These are phyloP conservation scores for Dasypogon diadema DNA, from an alignment of 2,888 invertebrate species.

Conservation along the genomic window DNA sequence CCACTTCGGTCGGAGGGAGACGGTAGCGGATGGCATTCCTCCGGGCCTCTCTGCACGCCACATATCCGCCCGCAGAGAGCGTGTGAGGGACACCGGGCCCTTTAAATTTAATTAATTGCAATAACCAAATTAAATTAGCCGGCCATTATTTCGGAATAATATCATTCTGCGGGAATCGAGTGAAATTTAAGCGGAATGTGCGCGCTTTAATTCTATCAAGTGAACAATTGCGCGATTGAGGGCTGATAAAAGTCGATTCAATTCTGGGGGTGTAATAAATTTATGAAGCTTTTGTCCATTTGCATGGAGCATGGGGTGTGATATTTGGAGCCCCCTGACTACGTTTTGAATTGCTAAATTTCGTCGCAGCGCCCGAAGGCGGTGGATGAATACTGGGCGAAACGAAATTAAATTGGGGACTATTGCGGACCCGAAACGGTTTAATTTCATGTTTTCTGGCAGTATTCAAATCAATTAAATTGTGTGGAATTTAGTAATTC, in stretches of 20 bases:
- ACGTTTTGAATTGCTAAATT: too few relatives aligned
- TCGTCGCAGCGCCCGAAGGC: too few relatives aligned
- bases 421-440: too few relatives aligned
- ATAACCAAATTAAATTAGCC: constrained; percentile 38
- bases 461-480: too few relatives aligned
- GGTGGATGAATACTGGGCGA: too few relatives aligned
- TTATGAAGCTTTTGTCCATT: constrained; percentile 26
- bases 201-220: constrained; percentile 32
- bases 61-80: neutral
- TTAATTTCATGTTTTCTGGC: too few relatives aligned
- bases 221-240: constrained; percentile 33
- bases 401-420: too few relatives aligned
- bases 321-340: too few relatives aligned
- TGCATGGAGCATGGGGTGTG: too few relatives aligned
- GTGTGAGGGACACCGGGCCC: neutral
- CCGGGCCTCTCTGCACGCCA: too few relatives aligned
- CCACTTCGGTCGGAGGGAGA: neutral
- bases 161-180: constrained; percentile 5
- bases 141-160: constrained; percentile 4
- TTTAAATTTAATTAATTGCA: constrained; percentile 44
- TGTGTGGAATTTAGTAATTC: too few relatives aligned
- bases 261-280: neutral
- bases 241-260: constrained; percentile 22
- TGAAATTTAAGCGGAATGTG: constrained; percentile 19
- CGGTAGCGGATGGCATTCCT: too few relatives aligned